Conservation (phyloP, 2,888 invertebrate species). For the Aphidoletes aphidimyza region DNA sequence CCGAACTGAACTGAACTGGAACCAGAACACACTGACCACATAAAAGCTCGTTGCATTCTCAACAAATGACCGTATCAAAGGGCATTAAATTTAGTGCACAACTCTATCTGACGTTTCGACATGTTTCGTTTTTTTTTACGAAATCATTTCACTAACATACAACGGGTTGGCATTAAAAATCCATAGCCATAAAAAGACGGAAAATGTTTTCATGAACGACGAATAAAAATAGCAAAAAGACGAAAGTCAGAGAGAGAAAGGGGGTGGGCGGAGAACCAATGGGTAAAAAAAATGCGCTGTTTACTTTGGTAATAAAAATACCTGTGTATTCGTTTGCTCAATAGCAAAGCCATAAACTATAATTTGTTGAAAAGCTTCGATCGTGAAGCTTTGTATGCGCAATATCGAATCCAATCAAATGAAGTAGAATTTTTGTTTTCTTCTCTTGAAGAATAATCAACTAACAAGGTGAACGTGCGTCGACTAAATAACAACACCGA, state of each 20-base stretch:
- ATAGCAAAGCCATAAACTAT: constrained; percentile 1
- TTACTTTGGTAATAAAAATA: constrained; percentile 38
- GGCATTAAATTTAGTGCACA: neutral
- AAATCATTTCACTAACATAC: neutral
- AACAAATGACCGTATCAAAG: neutral
- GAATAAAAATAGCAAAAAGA: neutral
- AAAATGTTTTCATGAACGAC: neutral
- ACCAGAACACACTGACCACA: no score
- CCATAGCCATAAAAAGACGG: neutral
- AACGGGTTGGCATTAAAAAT: constrained; percentile 14
- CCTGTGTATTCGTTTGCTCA: neutral
- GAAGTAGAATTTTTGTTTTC: constrained; percentile 36
- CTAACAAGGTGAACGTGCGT: constrained; percentile 43
- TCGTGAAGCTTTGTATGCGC: constrained; percentile 12
- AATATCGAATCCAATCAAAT: constrained; percentile 44
- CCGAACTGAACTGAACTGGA: no score
- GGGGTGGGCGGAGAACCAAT: no score
- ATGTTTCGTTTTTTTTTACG: neutral
- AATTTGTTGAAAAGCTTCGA: neutral
- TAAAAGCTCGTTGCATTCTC: neutral
- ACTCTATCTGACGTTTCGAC: constrained; percentile 11
- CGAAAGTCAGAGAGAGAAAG: no score
- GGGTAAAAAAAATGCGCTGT: neutral
- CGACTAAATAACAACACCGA: constrained; percentile 6
- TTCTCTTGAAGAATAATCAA: constrained; percentile 36